Percentiles rank a stretch among this genome's conserved stretches.
Evolutionary conservation across 2,797 vertebrate species (phyloP).

Genomic region (Setipinna tenuifilis): DNA sequence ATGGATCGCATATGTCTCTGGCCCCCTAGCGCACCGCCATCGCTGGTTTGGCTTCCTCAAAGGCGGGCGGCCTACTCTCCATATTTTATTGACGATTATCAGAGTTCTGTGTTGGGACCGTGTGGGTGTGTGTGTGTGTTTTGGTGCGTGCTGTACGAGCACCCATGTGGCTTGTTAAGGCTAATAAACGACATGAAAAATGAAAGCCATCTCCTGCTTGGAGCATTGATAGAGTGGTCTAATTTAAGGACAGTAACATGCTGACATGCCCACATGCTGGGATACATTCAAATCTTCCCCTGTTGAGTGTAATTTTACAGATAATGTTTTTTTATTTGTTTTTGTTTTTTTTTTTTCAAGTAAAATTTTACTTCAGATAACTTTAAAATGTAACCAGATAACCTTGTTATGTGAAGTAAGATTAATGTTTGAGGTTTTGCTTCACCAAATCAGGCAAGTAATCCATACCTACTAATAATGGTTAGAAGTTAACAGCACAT

Average conservation of each 20-base stretch:
- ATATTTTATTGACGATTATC: neutral
- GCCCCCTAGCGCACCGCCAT: neutral
- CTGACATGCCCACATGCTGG: too few relatives aligned
- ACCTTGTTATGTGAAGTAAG: neutral
- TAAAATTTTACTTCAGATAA: neutral
- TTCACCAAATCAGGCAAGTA: neutral
- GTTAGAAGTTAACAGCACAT: neutral
- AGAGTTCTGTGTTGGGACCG: neutral
- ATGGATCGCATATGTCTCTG: conserved; percentile 48
- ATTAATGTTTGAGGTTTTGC: neutral
- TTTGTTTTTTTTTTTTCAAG: neutral
- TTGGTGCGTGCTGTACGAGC: neutral
- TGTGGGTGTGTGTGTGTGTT: neutral
- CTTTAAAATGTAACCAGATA: neutral
- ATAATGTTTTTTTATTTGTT: too few relatives aligned
- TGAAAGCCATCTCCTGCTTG: too few relatives aligned
- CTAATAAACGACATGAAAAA: neutral
- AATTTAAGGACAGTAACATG: neutral
- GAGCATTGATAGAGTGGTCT: neutral
- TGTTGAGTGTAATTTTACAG: neutral
- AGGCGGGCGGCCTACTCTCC: neutral
- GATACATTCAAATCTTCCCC: neutral
- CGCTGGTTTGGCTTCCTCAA: too few relatives aligned
- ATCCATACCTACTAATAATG: neutral
- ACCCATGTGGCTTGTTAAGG: conserved; percentile 16